phyloP scores from a whole-genome alignment of 2,888 invertebrate genomes.

The Neria commutata region DNA sequence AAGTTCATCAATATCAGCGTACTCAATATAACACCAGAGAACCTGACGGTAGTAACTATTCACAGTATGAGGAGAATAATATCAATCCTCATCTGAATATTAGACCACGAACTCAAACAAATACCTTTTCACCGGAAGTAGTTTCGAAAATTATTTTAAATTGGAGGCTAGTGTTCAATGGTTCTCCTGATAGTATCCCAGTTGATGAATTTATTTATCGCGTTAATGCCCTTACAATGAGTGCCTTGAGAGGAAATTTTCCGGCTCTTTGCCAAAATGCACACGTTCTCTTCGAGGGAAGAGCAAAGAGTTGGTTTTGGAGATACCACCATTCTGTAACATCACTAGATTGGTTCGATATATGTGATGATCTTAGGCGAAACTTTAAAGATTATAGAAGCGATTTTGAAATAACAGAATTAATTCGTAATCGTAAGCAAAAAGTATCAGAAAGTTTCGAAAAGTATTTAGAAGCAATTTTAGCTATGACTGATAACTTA shows the following conservation, averaged over 20 bases:
- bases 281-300: slow-evolving; percentile 10
- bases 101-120: no score
- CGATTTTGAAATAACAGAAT: slow-evolving; percentile 4
- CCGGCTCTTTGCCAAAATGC: background rate
- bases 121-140: background rate
- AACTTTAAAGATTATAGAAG: slow-evolving; percentile 1
- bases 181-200: background rate
- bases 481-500: background rate
- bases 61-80: no score
- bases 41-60: no score
- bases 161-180: slow-evolving; percentile 8
- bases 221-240: background rate
- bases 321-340: slow-evolving; percentile 6
- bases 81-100: no score
- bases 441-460: slow-evolving; percentile 4
- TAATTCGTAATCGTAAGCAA: slow-evolving; percentile 7
- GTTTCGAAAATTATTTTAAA: slow-evolving; percentile 7
- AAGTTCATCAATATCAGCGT: no score
- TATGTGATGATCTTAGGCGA: slow-evolving; percentile 5
- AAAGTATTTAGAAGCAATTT: background rate
- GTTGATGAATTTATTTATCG: slow-evolving; percentile 6
- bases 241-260: background rate
- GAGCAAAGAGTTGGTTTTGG: slow-evolving; percentile 15
- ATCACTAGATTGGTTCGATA: background rate
- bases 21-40: no score